Evolutionary conservation across 2,113 vertebrate genomes (phyloP).

Genomic region (Glaucidium brasilianum): DNA sequence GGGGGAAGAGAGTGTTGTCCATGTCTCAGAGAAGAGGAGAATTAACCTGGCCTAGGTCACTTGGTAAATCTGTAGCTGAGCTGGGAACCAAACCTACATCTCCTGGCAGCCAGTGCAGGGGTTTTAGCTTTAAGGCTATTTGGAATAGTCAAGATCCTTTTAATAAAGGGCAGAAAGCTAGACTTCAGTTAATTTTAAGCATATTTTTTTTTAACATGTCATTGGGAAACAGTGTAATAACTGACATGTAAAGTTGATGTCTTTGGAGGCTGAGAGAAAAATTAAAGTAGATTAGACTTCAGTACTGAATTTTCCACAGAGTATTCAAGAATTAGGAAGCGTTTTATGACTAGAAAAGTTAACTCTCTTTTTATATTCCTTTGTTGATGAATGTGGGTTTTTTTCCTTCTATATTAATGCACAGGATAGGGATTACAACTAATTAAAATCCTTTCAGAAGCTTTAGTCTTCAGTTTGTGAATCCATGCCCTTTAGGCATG

Average conservation of each 20-base stretch:
- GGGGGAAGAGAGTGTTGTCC: background rate
- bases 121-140: background rate
- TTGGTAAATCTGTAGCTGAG: slow-evolving; percentile 15
- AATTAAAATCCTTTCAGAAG: background rate
- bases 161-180: background rate
- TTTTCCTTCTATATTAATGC: background rate
- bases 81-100: background rate
- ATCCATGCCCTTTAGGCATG: background rate
- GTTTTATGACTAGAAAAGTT: background rate
- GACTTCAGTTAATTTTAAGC: background rate
- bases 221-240: background rate
- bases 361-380: background rate
- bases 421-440: background rate
- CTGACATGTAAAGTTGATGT: background rate
- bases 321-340: background rate
- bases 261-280: background rate
- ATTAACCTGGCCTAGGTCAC: background rate
- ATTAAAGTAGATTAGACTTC: background rate
- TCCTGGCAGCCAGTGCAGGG: background rate
- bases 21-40: background rate
- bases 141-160: background rate
- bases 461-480: background rate
- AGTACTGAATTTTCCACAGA: background rate
- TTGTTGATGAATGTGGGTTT: background rate
- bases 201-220: no score